Conservation (phyloP, 2,797 vertebrate species). For the Chaunax sp. region DNA sequence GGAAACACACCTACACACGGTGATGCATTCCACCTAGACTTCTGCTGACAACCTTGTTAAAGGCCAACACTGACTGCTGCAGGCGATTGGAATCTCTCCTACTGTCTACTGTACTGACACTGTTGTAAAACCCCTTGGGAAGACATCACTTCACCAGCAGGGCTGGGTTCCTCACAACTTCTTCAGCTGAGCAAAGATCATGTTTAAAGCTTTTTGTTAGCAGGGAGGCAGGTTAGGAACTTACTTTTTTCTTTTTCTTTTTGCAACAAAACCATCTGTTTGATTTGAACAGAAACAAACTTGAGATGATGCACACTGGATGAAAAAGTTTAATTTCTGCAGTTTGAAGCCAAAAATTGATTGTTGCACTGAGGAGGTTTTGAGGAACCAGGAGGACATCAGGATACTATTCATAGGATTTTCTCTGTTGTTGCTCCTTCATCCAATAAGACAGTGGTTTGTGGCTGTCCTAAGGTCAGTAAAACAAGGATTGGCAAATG, state of each 20-base stretch:
- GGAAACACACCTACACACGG: constrained; percentile 47
- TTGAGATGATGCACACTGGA: background rate
- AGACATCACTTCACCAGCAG: constrained; percentile 53
- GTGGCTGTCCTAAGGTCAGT: constrained; percentile 50
- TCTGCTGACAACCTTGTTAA: constrained; percentile 38
- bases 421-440: constrained; percentile 63
- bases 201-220: constrained; percentile 9
- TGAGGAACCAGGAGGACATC: constrained; percentile 38
- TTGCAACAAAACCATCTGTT: background rate
- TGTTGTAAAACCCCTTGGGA: constrained; percentile 57
- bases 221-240: background rate
- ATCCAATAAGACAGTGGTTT: constrained; percentile 52
- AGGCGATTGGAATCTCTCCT: constrained; percentile 47
- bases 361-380: constrained; percentile 37
- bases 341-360: background rate
- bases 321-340: constrained; percentile 18
- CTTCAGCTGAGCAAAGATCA: constrained; percentile 44
- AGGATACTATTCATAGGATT: background rate
- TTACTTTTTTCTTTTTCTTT: constrained; percentile 2
- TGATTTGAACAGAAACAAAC: background rate
- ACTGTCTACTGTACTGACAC: constrained; percentile 25
- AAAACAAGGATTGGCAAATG: constrained; percentile 41
- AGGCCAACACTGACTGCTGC: constrained; percentile 33
- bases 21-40: constrained; percentile 31
- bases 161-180: constrained; percentile 55